Evolutionary conservation across 2,113 vertebrate genomes (phyloP), one percentile per base, ranked within the genome.

Genomic region (Pomatorhinus ruficollis): DNA sequence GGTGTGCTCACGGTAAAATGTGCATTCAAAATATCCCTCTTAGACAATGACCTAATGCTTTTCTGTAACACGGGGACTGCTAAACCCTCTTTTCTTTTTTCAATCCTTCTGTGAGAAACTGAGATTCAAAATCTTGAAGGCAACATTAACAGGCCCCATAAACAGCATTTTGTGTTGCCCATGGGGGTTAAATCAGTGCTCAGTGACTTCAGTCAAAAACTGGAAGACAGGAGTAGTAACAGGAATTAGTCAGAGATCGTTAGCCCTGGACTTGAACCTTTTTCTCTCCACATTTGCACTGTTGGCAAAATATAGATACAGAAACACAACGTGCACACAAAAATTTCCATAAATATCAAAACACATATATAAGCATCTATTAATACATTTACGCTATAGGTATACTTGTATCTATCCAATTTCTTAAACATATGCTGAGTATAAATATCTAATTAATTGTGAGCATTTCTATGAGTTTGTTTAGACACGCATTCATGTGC

Each of bases 21-120:
- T 87, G 47, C 59, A 59, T 69, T 90, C 74, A 66, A 86, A 91
- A 56, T 35, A 70, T 49, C 12, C 47, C 44, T 84, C 61, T 27
- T 60, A 57, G 60, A 83, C 63, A 49, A 76, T 83, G 88, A 96
- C 6, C 87, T 95, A 86, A 93, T 89, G 15, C 21, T 94, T 97
- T 97, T 86, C 91, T 84, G 39, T 64, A 64, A 68, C 69, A 80
- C 28, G 56, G 7, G 11, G 57, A 15, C 30, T 84, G 37, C 57
- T 89, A 81, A 68, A 72, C 31, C 5, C 2, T 24, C 89, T 70
- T 85, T 90, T 53, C 53, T 27, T 50, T 89, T 86, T 82, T 10
- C 23, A 87, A 45, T 69, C 63, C 71, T 77, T 75, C 54, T 95
- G 79, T 57, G 31, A 81, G 78, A 90, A 87, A 47, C 12, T 25